These are phyloP conservation scores for Coregonus ussuriensis DNA, from an alignment of 2,797 vertebrate species.

Conservation along the genomic window DNA sequence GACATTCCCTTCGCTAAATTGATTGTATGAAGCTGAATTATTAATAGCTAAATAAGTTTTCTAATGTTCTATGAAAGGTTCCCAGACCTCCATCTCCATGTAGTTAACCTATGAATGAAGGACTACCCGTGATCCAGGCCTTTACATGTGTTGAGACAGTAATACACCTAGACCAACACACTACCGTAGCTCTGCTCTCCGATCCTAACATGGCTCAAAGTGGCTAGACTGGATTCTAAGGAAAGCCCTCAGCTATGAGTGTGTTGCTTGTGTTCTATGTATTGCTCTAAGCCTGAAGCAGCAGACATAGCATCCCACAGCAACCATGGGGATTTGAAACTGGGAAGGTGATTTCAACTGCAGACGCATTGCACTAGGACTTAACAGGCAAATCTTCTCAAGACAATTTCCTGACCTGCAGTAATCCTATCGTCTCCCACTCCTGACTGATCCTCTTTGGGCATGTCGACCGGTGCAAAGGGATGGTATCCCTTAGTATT, in stretches of 20 bases:
- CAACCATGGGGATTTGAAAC: too few species aligned
- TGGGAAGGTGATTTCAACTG: too few species aligned
- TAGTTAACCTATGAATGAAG: neutral
- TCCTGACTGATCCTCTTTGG: neutral
- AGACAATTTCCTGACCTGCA: too few species aligned
- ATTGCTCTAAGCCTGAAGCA: neutral
- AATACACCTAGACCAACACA: neutral
- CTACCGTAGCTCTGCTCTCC: neutral
- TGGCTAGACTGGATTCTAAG: neutral
- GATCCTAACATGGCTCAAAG: neutral
- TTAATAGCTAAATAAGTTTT: neutral
- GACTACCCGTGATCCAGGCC: neutral
- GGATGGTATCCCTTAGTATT: too few species aligned
- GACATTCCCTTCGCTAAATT: neutral
- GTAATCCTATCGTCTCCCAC: neutral
- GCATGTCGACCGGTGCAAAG: too few species aligned
- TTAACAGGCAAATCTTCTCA: too few species aligned
- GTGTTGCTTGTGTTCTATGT: neutral
- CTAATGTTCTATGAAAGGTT: neutral
- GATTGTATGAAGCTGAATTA: neutral
- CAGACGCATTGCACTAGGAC: too few species aligned
- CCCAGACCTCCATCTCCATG: neutral
- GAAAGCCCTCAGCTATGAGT: neutral
- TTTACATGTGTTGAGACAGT: neutral
- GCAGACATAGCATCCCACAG: neutral